Percentiles rank a stretch among this genome's conserved stretches.
Evolutionary conservation across 2,797 vertebrate species (phyloP).

Genomic region (Peromyscus melanophrys): DNA sequence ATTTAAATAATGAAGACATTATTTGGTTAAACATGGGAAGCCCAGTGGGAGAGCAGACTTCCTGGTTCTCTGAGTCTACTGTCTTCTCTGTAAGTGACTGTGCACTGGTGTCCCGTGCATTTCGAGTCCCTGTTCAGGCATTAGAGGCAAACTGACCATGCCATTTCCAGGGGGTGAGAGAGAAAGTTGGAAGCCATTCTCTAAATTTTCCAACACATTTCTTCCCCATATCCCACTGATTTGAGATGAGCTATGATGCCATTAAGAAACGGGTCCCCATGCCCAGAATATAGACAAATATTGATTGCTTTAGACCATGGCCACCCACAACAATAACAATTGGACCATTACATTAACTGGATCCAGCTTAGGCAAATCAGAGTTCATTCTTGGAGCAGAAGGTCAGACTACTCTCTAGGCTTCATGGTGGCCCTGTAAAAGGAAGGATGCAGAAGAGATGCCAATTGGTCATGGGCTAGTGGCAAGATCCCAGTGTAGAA

Average conservation of each 20-base stretch:
- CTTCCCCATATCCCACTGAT: background rate
- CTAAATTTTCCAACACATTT: constrained; percentile 27
- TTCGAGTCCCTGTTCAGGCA: background rate
- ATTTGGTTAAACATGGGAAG: background rate
- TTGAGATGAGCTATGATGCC: background rate
- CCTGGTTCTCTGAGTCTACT: background rate
- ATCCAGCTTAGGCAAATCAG: background rate
- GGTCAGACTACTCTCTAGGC: background rate
- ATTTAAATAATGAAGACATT: background rate
- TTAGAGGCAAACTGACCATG: background rate
- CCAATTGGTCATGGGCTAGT: accelerated
- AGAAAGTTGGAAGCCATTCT: background rate
- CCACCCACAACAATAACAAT: background rate
- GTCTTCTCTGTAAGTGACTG: background rate
- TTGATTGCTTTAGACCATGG: background rate
- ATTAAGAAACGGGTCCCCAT: background rate
- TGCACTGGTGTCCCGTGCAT: background rate
- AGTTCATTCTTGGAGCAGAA: background rate
- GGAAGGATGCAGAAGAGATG: background rate
- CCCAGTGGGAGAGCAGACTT: background rate
- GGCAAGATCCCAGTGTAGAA: accelerated
- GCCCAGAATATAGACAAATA: background rate
- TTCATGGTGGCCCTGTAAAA: background rate
- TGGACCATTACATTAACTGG: background rate
- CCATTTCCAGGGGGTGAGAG: background rate